These are phyloP conservation scores for Sarcoramphus papa DNA, from an alignment of 2,797 vertebrate genomes.

Conservation along the genomic window DNA sequence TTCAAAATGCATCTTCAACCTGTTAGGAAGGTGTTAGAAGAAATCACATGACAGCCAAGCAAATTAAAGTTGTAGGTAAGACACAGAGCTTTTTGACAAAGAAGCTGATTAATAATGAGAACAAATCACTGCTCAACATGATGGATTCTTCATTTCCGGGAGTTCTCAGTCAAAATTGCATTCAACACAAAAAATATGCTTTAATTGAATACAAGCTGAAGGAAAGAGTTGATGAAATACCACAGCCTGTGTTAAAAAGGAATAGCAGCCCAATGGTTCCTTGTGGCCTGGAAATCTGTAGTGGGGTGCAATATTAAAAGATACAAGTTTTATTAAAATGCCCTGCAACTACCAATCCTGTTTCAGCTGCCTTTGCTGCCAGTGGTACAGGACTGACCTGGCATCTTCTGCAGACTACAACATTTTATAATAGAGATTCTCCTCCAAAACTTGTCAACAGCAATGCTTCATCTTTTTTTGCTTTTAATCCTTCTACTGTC, in stretches of 20 bases:
- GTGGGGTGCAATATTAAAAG: neutral
- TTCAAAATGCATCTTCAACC: neutral
- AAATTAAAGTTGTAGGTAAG: neutral
- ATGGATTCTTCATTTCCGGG: neutral
- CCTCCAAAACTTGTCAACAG: neutral
- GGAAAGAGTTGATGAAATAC: neutral
- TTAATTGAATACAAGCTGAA: neutral
- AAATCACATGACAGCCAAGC: neutral
- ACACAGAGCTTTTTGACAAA: neutral
- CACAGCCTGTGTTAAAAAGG: neutral
- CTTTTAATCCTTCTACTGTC: neutral
- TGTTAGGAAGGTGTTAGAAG: neutral
- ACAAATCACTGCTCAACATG: accelerated
- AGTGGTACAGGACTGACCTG: neutral
- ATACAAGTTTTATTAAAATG: neutral
- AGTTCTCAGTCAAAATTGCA: neutral
- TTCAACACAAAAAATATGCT: neutral
- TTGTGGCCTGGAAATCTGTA: neutral
- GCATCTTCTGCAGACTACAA: neutral
- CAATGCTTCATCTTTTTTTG: neutral
- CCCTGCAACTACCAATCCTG: neutral
- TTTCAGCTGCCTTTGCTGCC: neutral
- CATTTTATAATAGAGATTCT: neutral
- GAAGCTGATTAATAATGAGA: neutral
- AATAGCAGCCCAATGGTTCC: neutral